A percentile compares a stretch with the other conserved stretches of the same genome.
Evolutionary conservation across 2,888 invertebrate genomes (phyloP).

Genomic region (Amitus sp.): DNA sequence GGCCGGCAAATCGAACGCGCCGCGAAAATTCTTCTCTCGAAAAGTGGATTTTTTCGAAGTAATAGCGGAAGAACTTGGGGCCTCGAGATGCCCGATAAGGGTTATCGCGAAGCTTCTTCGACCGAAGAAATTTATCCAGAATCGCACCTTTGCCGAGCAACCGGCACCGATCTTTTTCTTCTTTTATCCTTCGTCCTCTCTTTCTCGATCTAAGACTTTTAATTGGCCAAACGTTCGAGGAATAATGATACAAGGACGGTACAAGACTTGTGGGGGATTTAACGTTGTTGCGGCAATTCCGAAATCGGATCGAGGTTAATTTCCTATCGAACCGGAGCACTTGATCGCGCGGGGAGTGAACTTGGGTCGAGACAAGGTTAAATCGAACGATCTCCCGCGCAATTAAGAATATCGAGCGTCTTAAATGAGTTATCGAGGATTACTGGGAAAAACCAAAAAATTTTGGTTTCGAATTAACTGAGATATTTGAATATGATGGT

Average conservation of each 20-base stretch:
- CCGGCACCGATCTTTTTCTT: conserved; percentile 16
- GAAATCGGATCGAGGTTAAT: too few relatives aligned
- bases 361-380: too few relatives aligned
- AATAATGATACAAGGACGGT: conserved; percentile 44
- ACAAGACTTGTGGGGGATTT: conserved; percentile 14
- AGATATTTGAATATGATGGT: too few relatives aligned
- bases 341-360: too few relatives aligned
- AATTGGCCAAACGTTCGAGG: conserved; percentile 46
- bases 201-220: conserved; percentile 41
- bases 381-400: too few relatives aligned
- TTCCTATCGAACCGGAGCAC: too few relatives aligned
- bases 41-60: conserved; percentile 24
- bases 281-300: too few relatives aligned
- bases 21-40: conserved; percentile 27
- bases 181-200: conserved; percentile 19
- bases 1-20: conserved; percentile 5
- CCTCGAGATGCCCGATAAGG: conserved; percentile 43
- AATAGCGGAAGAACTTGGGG: conserved; percentile 28
- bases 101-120: conserved; percentile 28
- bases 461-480: too few relatives aligned
- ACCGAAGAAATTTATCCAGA: conserved; percentile 33
- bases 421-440: too few relatives aligned
- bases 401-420: too few relatives aligned
- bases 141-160: conserved; percentile 29
- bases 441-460: too few relatives aligned